Conservation (phyloP, 2,797 vertebrate species). For the Meda fulgida region DNA sequence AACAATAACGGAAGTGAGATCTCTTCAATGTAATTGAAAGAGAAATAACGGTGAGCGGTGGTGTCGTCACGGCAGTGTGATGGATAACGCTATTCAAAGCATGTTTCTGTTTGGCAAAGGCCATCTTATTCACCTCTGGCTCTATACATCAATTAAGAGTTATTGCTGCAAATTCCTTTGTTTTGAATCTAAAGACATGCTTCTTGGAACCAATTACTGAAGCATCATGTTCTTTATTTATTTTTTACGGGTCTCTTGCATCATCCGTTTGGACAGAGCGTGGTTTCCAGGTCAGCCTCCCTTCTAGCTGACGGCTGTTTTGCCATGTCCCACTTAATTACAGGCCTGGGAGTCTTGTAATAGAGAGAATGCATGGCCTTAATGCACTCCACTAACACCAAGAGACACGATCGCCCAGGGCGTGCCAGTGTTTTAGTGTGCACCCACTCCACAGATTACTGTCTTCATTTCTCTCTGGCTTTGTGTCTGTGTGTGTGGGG, state of each 20-base stretch:
- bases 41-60: slow-evolving; percentile 13
- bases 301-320: slow-evolving; percentile 40
- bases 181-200: background rate
- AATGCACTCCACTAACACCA: slow-evolving; percentile 47
- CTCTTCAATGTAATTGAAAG: slow-evolving; percentile 1
- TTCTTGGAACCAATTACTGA: background rate
- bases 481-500: background rate
- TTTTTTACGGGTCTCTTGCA: slow-evolving; percentile 17
- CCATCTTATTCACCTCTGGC: slow-evolving; percentile 13
- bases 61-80: slow-evolving; percentile 1
- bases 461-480: background rate
- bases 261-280: slow-evolving; percentile 24
- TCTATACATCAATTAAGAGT: background rate
- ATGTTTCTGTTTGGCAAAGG: background rate
- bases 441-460: slow-evolving; percentile 28
- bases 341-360: slow-evolving; percentile 42
- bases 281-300: slow-evolving; percentile 56
- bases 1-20: slow-evolving; percentile 34
- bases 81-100: slow-evolving; percentile 18
- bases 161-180: background rate
- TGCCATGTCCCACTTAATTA: slow-evolving; percentile 58
- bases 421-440: slow-evolving; percentile 28
- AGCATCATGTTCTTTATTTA: background rate
- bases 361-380: slow-evolving; percentile 36
- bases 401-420: slow-evolving; percentile 51